Base-by-base conservation (phyloP, 1,140 invertebrate species). In the Lineus longissimus region DNA sequence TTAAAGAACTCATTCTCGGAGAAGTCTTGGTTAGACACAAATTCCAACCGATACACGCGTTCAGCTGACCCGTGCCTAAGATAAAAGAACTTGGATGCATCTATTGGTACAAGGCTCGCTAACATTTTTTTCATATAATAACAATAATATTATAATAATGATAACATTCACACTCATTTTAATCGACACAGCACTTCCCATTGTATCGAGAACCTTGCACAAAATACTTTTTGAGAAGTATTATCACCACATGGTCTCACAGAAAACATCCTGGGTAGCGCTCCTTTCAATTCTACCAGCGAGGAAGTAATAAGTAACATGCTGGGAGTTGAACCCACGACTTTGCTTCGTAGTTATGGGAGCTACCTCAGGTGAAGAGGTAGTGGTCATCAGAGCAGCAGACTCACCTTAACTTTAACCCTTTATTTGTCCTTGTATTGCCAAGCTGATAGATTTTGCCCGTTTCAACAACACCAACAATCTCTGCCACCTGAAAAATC, bases 1-100 rank as follows among this genome's bases (percentile, higher is more conserved):
- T 96, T 95, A 40, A 86, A 85, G 77, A 94, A 99, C 82, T 99
- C 97, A 2, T 86, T 88, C 23, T 97, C 92, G 0, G 91, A 90
- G 76, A 98, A 98, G 73, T 95, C 91, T 54, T 92, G 89, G 86
- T 99, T 99, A 2, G 94, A 97, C n/a, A 99, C 91, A 80, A 97
- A 98, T 79, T 98, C 95, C 58, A 99, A 83, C 31, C 95, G 82
- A 77, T 97, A 98, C 0, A 97, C 93, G 30, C 93, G 84, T 78
- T 97, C 94, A 65, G 96, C 91, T 0, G 86, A 85, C 0, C 94
- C 95, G 79, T 97, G 94, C 47, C 92, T 86, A 40, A 87, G 75
- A 62, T 54, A 59, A 43, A 63, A 65, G 30, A 65, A n/a, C n/a
- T n/a, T n/a, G n/a, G n/a, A n/a, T 19, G 45, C 59, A 61, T 41